Evolutionary conservation across 30 jellyfish, hydroid and myxozoan species (phyloP), one percentile per base, ranked within the genome.

Genomic region (Pelagia noctiluca): DNA sequence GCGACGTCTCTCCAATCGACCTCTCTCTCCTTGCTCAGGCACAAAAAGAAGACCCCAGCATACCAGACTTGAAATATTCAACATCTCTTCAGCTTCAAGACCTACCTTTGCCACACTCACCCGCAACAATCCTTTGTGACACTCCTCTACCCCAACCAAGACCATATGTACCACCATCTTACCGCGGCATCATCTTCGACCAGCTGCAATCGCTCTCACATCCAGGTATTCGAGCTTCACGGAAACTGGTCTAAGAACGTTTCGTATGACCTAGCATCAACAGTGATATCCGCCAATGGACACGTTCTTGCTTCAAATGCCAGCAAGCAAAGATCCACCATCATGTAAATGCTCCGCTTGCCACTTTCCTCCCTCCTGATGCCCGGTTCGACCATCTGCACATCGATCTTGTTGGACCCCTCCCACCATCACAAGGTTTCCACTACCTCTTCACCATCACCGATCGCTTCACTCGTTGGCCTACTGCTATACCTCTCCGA

Each of bases 391-490:
- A 22, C 46, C 90, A 80, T 63, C 25, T 80, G 1, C 90, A 80
- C 61, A 33, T 80, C 57, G 87, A 80, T 66, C 21, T 65, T 31
- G 87, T 80, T 80, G 90, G 87, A 1, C 90, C 90, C 5, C 70
- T 80, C 10, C 87, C 90, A 31, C 73, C 89, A 21, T 67, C 53
- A 7, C 68, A 42, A 32, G 82, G 80, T 10, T 48, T 63, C 71
- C 66, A 47, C 13, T 65, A 78, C 71, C 70, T 78, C 25, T 50
- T 78, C 26, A 78, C 89, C 66, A 10, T 21, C 35, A 49, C 63
- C 63, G 89, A 78, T 63, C 89, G 89, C 21, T 78, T 78, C 69
- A 78, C 89, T 24, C 66, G 89, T 24, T 78, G 89, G 89, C 89
- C 89, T 19, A 26, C 3, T 19, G 87, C 91, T 19, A 35, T 81